Base-by-base conservation (phyloP, 1,140 invertebrate species). In the Drosophila triauraria region DNA sequence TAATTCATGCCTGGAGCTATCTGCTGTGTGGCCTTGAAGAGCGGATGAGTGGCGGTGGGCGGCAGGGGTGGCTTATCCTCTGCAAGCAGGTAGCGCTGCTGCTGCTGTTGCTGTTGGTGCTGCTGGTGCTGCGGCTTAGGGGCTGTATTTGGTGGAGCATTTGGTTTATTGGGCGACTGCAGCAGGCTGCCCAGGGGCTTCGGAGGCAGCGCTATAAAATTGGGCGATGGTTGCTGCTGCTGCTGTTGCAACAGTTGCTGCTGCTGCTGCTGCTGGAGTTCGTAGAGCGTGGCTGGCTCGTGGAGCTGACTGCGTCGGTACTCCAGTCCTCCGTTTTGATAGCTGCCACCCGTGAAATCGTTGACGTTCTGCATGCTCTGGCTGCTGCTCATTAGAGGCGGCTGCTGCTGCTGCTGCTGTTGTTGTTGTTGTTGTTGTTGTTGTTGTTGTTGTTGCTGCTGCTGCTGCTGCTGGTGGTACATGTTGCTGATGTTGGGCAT, bases 11-110 rank as follows among this genome's bases (percentile, higher is more conserved):
- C 83, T 10, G 84, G 90, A 54, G 78, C 80, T 50, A 88, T 54
- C 67, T 92, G 90, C n/a, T 96, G 96, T 12, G 95, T 95, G 59
- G 95, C 95, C 68, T 93, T 95, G 78, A 95, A 96, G 9, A 96
- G 92, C 1, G 96, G 96, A 93, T 97, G 96, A 2, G 96, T 97
- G 2, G 95, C 95, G 10, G 95, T 96, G 0, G 96, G 95, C 3
- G 96, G 96, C 9, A 96, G 94, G 17, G 96, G 96, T 1, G 96
- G 96, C 63, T 95, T 95, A 76, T 94, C 95, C 48, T 92, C 91
- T 23, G 60, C 63, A n/a, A 70, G 42, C 10, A 64, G 9, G 9
- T 81, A 86, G 50, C 83, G 91, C 59, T 93, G 93, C 32, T 91
- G 85, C 74, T 91, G 90, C 51, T 54, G 85, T 74, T 91, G 20